phyloP scores from a whole-genome alignment of 2,797 vertebrate species.

The Sebastolobus alascanus region DNA sequence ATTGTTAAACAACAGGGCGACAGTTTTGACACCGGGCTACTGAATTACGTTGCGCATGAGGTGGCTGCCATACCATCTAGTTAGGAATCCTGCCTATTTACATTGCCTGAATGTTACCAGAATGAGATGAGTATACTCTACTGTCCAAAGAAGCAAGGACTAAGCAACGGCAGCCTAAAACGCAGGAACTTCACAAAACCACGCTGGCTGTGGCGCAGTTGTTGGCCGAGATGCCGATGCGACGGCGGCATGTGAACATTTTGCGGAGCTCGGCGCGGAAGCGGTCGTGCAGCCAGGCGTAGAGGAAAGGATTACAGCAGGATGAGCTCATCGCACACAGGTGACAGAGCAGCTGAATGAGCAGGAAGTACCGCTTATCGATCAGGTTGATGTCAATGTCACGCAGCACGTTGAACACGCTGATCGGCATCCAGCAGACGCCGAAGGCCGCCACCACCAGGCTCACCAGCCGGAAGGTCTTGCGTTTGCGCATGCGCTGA shows the following conservation, averaged over 20 bases:
- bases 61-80: not conserved
- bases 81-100: not conserved
- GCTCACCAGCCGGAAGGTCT: slow-evolving; percentile 90
- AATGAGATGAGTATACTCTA: not conserved
- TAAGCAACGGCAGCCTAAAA: not conserved
- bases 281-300: slow-evolving; percentile 92
- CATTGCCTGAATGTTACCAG: not conserved
- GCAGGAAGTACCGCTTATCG: slow-evolving; percentile 90
- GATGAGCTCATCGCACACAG: slow-evolving; percentile 93
- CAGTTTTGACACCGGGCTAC: not conserved
- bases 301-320: slow-evolving; percentile 93
- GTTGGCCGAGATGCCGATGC: slow-evolving; percentile 85
- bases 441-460: slow-evolving; percentile 90
- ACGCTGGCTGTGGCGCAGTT: slow-evolving; percentile 85
- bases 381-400: slow-evolving; percentile 91
- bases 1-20: not conserved
- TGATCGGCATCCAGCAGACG: slow-evolving; percentile 92
- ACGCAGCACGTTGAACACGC: slow-evolving; percentile 90
- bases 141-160: not conserved
- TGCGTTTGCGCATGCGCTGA: slow-evolving; percentile 88
- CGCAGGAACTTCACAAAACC: slow-evolving; percentile 80
- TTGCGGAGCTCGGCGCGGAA: slow-evolving; percentile 89
- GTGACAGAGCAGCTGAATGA: slow-evolving; percentile 92
- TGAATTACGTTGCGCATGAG: not conserved
- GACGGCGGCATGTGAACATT: slow-evolving; percentile 87